Percentiles rank a stretch among this genome's conserved stretches.
phyloP scores from a whole-genome alignment of 2,888 invertebrate species.

The Glyphotaelius pellucidus region DNA sequence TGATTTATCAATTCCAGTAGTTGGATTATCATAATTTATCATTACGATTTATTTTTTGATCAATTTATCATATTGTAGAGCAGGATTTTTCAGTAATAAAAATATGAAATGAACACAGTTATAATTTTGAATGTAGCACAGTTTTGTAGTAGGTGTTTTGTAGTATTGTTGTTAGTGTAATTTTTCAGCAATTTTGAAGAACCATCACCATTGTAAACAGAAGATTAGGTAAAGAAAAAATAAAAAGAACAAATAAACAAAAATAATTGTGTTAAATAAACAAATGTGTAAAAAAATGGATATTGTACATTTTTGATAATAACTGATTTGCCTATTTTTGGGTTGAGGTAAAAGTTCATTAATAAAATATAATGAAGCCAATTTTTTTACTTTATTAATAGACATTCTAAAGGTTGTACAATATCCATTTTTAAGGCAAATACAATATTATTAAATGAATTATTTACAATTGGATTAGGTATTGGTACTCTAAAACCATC shows the following conservation, averaged over 20 bases:
- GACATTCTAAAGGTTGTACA: background rate
- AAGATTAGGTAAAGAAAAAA: constrained; percentile 67
- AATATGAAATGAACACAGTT: background rate
- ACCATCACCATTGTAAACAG: constrained; percentile 70
- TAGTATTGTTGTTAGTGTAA: constrained; percentile 12
- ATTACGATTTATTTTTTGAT: too few species aligned
- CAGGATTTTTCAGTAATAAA: background rate
- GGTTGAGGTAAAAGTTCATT: background rate
- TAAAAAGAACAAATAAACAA: constrained; percentile 60
- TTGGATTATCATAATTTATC: too few species aligned
- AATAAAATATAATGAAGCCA: too few species aligned
- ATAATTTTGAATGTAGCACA: background rate
- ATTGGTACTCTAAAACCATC: background rate
- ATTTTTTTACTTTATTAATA: too few species aligned
- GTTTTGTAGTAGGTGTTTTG: background rate
- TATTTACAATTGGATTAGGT: background rate
- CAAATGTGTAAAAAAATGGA: background rate
- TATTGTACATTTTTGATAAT: background rate
- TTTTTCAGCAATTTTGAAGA: background rate
- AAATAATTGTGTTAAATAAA: constrained; percentile 55
- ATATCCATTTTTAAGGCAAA: background rate
- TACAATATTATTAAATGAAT: background rate
- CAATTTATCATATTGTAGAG: background rate
- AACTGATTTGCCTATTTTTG: background rate
- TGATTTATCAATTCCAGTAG: too few species aligned